Base-by-base conservation (phyloP, 2,888 invertebrate genomes). In the Candidula unifasciata region DNA sequence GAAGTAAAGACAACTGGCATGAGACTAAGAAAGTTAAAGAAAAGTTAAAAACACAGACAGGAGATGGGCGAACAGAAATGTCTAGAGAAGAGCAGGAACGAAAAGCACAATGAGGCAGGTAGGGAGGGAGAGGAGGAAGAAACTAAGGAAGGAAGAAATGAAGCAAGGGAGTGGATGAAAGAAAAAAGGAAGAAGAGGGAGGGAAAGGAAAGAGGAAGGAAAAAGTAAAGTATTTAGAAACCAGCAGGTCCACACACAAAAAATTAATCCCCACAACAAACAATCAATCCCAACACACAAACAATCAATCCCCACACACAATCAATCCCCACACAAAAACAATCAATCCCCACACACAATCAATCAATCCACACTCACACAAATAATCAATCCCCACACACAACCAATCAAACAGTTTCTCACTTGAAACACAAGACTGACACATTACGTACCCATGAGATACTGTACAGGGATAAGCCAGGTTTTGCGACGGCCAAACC, bases 391-490 rank as follows among this genome's bases (percentile, higher is more conserved):
- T 13, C 0, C 60, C 21, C n/a, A 60, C 69, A 44, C 6, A 44
- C 44, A 44, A 44, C 6, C 13, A 44, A 44, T 13, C 6, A 13
- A 44, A 10, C 44, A 44, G 44, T 44, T 6, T 44, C 44, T n/a
- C 44, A 44, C 8, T 13, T 44, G 44, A 0, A 44, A 44, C 8
- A 44, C 6, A 44, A 44, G 6, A 44, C 44, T 10, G 44, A 13
- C 44, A 44, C 44, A 44, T 60, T 16, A 24, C 66, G 57, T 64
- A 74, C 98, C 98, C 82, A 95, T 96, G 18, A 98, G 94, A 94
- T 98, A 98, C 93, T 99, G 99, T 0, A 96, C 96, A 0, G 99
- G 99, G 69, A 99, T 96, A n/a, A 99, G 95, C 95, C 95, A 95
- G 1, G 95, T 97, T 95, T 99, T 99, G 86, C 99, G 95, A 37